Base-by-base conservation (phyloP, 2,113 vertebrate genomes). In the Rhynchomys soricoides region DNA sequence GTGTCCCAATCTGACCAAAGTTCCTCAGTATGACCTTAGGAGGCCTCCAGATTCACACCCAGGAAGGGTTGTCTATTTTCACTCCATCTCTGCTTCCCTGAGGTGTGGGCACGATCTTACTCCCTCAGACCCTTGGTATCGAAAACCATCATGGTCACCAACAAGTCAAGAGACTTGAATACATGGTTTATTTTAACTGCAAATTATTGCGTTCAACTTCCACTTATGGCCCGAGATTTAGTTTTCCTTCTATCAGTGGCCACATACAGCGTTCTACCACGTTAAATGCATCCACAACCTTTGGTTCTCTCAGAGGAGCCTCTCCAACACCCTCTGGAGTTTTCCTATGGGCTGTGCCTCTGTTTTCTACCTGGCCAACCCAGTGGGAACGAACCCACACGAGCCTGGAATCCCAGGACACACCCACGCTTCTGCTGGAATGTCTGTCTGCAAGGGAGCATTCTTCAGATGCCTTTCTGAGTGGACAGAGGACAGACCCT, bases 131-230 rank as follows among this genome's bases (percentile, higher is more conserved):
- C 7, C 7, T 74, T 40, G 43, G n/a, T 29, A 34, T 70, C 22
- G 86, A 73, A n/a, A 70, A 9, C 17, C 10, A 0, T 50, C 21
- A 45, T 40, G 55, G 71, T 37, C 48, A 50, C 16, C 77, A 13
- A 34, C 8, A 34, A 12, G 81, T 16, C 48, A 52, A 4, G 64
- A 96, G 85, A 50, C 9, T 22, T 59, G 70, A 16, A 57, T 77
- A 48, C 19, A 48, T 21, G 37, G 43, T 62, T 88, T 40, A n/a
- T 81, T 95, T 93, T 91, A 19, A 26, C 50, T 50, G 50, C 70
- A 21, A 89, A 29, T 57, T 64, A 37, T 91, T 86, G n/a, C 74
- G 92, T 82, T 81, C 45, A 75, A 59, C 19, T 70, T 77, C 88
- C 68, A 7, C 92, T 73, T 64, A 87, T 1, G 13, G 24, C 10